Conservation (phyloP, 2,888 invertebrate genomes). For the Muscina levida region DNA sequence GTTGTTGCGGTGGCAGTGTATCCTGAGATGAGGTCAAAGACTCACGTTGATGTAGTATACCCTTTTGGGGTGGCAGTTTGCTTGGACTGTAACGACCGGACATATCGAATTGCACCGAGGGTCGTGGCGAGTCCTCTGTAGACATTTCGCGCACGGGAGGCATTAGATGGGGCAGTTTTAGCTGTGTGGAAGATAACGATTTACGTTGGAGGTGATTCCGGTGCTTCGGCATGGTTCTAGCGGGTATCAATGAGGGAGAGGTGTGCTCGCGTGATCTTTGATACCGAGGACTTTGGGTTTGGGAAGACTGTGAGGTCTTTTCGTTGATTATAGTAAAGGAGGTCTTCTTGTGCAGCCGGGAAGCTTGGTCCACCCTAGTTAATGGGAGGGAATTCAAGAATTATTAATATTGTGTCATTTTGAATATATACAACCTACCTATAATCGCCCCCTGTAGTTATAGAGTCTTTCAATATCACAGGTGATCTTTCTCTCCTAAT, state of each 20-base stretch:
- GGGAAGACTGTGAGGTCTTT: conserved; percentile 80
- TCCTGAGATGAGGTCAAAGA: conserved; percentile 74
- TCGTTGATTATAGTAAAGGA: conserved; percentile 87
- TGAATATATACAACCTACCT: conserved; percentile 70
- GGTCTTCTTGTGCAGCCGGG: conserved; percentile 83
- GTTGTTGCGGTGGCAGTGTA: conserved; percentile 53
- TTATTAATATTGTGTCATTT: not conserved
- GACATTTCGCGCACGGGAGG: conserved; percentile 45
- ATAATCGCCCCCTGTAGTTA: conserved; percentile 77
- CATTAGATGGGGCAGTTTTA: conserved; percentile 70
- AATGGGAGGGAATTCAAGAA: not conserved
- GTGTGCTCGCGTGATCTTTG: conserved; percentile 75
- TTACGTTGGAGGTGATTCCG: conserved; percentile 70
- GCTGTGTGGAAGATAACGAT: conserved; percentile 71
- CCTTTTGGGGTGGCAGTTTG: conserved; percentile 74
- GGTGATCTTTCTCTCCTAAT: conserved; percentile 74
- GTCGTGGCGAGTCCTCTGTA: conserved; percentile 76
- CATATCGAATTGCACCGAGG: conserved; percentile 79
- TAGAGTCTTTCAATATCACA: conserved; percentile 76
- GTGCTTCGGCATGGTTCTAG: conserved; percentile 68
- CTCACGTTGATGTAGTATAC: conserved; percentile 77
- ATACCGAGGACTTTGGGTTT: conserved; percentile 79
- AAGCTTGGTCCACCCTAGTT: conserved; percentile 73
- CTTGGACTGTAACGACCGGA: conserved; percentile 73
- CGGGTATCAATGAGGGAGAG: conserved; percentile 49